Percentiles rank a stretch among this genome's conserved stretches.
These are phyloP conservation scores for Luffia ferchaultella DNA, from an alignment of 2,888 invertebrate genomes.

Conservation along the genomic window DNA sequence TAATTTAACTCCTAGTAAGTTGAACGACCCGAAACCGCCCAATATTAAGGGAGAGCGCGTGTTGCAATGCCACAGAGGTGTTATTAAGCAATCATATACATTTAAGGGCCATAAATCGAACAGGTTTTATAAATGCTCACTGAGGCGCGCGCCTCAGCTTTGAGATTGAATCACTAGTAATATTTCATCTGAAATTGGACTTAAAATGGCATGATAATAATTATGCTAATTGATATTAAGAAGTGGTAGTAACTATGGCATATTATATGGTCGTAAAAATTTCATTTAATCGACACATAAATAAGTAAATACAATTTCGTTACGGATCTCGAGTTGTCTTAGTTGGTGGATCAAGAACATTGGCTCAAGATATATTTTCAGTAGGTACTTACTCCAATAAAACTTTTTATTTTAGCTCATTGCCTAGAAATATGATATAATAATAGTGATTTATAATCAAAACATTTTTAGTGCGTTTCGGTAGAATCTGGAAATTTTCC, in stretches of 20 bases:
- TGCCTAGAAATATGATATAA: too few species aligned
- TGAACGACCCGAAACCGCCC: constrained; percentile 18
- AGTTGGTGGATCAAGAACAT: too few species aligned
- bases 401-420: too few species aligned
- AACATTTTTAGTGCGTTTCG: not conserved
- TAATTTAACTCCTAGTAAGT: constrained; percentile 21
- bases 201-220: not conserved
- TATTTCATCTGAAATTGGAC: not conserved
- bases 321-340: too few species aligned
- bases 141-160: not conserved
- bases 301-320: too few species aligned
- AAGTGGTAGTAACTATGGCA: too few species aligned
- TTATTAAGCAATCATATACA: constrained; percentile 32
- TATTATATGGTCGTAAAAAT: too few species aligned
- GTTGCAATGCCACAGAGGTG: constrained; percentile 18
- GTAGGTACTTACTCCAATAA: too few species aligned
- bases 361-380: too few species aligned
- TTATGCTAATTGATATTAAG: too few species aligned
- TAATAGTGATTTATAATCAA: too few species aligned
- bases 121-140: constrained; percentile 21
- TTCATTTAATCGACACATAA: too few species aligned
- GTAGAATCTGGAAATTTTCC: not conserved
- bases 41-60: constrained; percentile 28
- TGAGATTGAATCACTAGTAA: not conserved
- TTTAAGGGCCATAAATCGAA: constrained; percentile 48